Evolutionary conservation across 2,797 vertebrate genomes (phyloP).

Genomic region (Babyrousa celebensis): DNA sequence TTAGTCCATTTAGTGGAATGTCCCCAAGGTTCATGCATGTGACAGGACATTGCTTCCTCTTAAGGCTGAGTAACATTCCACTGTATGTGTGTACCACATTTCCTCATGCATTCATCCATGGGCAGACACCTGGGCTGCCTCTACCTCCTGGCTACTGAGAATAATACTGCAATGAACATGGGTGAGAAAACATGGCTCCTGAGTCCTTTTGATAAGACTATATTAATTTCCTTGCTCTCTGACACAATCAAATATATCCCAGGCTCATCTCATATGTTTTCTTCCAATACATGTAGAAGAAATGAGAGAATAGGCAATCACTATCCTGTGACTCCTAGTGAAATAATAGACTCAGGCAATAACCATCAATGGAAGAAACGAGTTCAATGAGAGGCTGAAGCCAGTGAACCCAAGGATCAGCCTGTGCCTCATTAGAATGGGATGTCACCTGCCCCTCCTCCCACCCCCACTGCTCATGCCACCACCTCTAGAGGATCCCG

Average conservation of each 20-base stretch:
- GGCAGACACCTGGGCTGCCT: background rate
- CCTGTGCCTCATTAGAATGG: background rate
- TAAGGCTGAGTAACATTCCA: background rate
- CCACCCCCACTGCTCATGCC: background rate
- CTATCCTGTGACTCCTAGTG: background rate
- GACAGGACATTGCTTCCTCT: background rate
- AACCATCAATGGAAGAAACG: background rate
- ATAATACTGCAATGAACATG: background rate
- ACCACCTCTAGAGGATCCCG: background rate
- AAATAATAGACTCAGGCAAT: background rate
- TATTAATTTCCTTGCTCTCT: slow-evolving; percentile 33
- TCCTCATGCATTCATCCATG: background rate
- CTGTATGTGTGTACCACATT: background rate
- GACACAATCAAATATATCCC: background rate
- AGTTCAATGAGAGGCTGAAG: background rate
- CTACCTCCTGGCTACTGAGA: background rate
- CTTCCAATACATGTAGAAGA: slow-evolving; percentile 52
- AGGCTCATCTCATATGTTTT: slow-evolving; percentile 13
- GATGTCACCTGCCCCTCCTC: too few species aligned
- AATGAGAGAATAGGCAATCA: slow-evolving; percentile 31
- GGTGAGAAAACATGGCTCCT: background rate
- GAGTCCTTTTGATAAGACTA: background rate
- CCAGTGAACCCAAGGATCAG: background rate
- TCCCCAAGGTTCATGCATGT: background rate
- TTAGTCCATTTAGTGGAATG: background rate